Percentiles rank a stretch among this genome's conserved stretches.
Evolutionary conservation across 92 coral and sea anemone genomes (phyloP).

Genomic region (Diadumene lineata): DNA sequence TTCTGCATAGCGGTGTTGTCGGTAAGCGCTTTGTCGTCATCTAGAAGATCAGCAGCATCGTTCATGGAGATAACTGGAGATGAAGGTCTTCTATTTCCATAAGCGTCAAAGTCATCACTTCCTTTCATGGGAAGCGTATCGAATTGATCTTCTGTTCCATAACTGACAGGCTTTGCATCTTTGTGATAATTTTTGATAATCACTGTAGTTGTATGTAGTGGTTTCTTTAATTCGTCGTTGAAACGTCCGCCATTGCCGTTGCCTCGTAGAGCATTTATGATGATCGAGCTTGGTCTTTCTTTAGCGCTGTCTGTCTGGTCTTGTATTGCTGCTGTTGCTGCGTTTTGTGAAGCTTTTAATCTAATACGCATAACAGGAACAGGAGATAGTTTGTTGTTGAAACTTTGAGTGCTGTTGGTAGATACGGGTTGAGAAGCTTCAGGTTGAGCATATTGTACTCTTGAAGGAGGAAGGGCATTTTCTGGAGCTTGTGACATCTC

Average conservation of each 20-base stretch:
- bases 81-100: conserved; percentile 23
- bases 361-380: conserved; percentile 34
- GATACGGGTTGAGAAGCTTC: background rate
- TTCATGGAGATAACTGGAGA: conserved; percentile 27
- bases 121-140: conserved; percentile 38
- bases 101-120: conserved; percentile 31
- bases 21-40: conserved; percentile 15
- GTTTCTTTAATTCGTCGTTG: conserved; percentile 8
- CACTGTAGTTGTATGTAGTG: conserved; percentile 29
- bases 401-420: background rate
- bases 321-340: background rate
- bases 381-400: background rate
- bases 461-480: background rate
- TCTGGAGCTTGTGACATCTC: background rate
- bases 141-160: conserved; percentile 27
- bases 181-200: conserved; percentile 22
- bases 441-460: background rate
- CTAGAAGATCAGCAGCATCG: conserved; percentile 23
- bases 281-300: conserved; percentile 2
- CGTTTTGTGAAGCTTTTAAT: conserved; percentile 18
- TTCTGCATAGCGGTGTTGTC: conserved; percentile 33
- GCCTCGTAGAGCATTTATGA: conserved; percentile 3
- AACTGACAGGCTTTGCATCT: conserved; percentile 13
- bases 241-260: background rate
- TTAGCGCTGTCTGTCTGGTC: background rate